Conservation (phyloP, 2,797 vertebrate genomes). For the Lemur catta region DNA sequence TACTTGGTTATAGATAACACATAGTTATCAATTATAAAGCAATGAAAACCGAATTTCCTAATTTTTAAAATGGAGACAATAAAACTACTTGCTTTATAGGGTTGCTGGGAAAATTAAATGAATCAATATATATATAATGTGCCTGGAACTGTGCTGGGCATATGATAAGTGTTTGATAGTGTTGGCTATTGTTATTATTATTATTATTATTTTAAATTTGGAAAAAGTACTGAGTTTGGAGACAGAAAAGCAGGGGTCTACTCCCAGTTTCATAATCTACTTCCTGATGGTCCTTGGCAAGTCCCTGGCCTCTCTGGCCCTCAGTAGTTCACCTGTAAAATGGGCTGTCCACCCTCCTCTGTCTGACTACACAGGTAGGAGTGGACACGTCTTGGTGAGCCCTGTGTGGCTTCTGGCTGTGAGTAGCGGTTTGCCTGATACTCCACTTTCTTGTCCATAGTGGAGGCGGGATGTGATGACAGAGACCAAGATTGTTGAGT, state of each 20-base stretch:
- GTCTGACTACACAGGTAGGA: not conserved
- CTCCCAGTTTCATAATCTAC: not conserved
- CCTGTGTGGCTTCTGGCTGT: not conserved
- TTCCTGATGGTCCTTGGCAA: not conserved
- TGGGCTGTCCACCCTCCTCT: not conserved
- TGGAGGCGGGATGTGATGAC: conserved; percentile 85
- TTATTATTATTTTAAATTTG: not conserved
- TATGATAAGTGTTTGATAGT: not conserved
- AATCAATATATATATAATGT: not conserved
- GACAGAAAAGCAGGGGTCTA: not conserved
- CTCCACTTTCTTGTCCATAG: conserved; percentile 53
- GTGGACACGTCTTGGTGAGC: not conserved
- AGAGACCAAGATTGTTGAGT: conserved; percentile 91
- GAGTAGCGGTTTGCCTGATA: not conserved
- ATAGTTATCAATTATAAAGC: not conserved
- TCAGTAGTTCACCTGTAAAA: not conserved
- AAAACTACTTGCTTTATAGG: not conserved
- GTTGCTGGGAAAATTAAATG: conserved; percentile 5
- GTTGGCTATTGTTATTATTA: not conserved
- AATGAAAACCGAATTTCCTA: not conserved
- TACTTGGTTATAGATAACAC: not conserved
- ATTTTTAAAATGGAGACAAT: not conserved
- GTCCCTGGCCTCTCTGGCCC: not conserved
- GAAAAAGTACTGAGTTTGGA: not conserved
- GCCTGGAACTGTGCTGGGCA: not conserved